These are phyloP conservation scores for Pristionchus exspectatus DNA, from an alignment of 2,888 invertebrate genomes.

Conservation along the genomic window DNA sequence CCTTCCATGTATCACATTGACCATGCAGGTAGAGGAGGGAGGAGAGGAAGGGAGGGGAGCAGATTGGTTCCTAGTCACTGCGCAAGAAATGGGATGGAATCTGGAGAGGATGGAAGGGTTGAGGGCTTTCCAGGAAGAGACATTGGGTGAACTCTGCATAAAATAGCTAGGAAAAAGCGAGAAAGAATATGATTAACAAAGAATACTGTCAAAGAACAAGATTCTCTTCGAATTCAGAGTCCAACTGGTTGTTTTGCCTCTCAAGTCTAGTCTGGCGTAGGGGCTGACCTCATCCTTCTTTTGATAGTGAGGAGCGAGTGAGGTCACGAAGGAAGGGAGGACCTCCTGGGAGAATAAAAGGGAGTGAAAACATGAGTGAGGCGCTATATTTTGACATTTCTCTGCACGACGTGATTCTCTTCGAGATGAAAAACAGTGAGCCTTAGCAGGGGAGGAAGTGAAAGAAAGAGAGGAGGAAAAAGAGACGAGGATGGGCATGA, in stretches of 20 bases:
- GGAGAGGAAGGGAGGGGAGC: not conserved
- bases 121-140: not conserved
- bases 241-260: not conserved
- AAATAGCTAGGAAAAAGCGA: not conserved
- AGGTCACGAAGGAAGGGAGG: not conserved
- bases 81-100: not conserved
- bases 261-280: not conserved
- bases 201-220: not conserved
- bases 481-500: not conserved
- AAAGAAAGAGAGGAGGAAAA: not conserved
- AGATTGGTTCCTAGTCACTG: not conserved
- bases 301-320: constrained; percentile 3
- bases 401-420: not conserved
- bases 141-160: not conserved
- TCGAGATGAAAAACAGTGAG: not conserved
- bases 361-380: not conserved
- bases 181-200: not conserved
- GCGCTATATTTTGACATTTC: not conserved
- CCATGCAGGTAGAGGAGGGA: constrained; percentile 25
- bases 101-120: not conserved
- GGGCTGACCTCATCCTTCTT: constrained; percentile 11
- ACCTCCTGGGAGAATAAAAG: constrained; percentile 5
- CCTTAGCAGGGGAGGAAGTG: not conserved
- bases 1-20: constrained; percentile 37
- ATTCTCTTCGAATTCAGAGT: not conserved